Base-by-base conservation (phyloP, 2,797 vertebrate genomes). In the Carduelis carduelis region DNA sequence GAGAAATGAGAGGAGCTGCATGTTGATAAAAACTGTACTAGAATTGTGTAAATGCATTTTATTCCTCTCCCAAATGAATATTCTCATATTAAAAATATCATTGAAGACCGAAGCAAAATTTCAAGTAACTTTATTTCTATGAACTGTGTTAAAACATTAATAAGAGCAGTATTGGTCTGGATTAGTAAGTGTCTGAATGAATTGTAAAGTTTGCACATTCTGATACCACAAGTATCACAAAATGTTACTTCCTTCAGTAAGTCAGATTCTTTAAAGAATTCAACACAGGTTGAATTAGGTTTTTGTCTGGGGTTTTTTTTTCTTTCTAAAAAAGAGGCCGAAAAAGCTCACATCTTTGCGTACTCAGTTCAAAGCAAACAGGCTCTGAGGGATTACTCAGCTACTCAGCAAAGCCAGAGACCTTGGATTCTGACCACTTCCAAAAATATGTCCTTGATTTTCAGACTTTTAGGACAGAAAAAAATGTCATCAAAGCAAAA, bases 251-350 rank as follows among this genome's bases (percentile, higher is more conserved):
- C 35, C 32, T 75, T 46, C 63, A 63, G 2, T 20, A 49, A 46
- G 4, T 22, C 32, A 37, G 23, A 30, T 32, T 65, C 59, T 61
- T n/a, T 18, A 46, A 30, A 4, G 3, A 24, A 63, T 59, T 68
- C 37, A 50, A 21, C 20, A 35, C 18, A 56, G 19, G 12, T 14
- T 61, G 28, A 53, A 63, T 53, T 6, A 56, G 9, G 1, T 32
- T 30, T 24, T 16, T 53, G 16, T 39, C 14, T 12, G 8, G 10
- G 4, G 12, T 37, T 37, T 37, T 0, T 9, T 37, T 37, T 28
- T 16, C 6, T 7, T 7, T 8, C 4, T 21, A 5, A 14, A 43
- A 69, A 32, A 9, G 6, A 11, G 6, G 1, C 6, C 10, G 4
- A 27, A 52, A 27, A 14, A n/a, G 4, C 16, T 52, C 22, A 22